Percentiles rank a stretch among this genome's conserved stretches.
These are phyloP conservation scores for Acleris literana DNA, from an alignment of 2,888 invertebrate species.

Conservation along the genomic window DNA sequence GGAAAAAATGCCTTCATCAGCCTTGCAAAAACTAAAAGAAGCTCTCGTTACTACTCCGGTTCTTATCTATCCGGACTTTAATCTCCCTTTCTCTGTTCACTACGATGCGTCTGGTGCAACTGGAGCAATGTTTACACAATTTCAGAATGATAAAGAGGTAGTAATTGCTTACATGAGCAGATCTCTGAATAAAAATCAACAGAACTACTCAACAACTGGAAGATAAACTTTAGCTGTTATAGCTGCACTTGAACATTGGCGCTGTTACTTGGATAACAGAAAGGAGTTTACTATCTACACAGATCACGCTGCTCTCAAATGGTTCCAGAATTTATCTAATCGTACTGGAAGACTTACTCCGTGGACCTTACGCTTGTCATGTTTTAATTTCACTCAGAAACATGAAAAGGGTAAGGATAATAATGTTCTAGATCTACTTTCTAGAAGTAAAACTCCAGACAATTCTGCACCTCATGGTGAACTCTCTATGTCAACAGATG, in stretches of 20 bases:
- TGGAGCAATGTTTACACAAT: background rate
- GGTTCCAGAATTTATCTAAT: background rate
- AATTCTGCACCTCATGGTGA: too few relatives aligned
- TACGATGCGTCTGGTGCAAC: background rate
- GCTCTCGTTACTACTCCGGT: background rate
- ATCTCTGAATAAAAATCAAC: background rate
- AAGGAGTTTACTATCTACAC: background rate
- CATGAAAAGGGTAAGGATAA: background rate
- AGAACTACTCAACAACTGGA: conserved; percentile 1
- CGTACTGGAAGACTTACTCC: background rate
- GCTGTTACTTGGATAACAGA: background rate
- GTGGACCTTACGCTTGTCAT: background rate
- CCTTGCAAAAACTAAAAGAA: background rate
- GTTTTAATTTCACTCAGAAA: background rate
- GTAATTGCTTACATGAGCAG: conserved; percentile 1
- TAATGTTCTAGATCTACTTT: background rate
- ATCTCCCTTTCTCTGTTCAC: too few relatives aligned
- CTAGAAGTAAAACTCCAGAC: too few relatives aligned
- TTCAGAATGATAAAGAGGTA: background rate
- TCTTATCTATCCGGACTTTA: too few relatives aligned
- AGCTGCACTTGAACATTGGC: background rate
- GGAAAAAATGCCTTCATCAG: background rate
- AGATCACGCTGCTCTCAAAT: background rate
- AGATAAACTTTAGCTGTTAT: background rate
- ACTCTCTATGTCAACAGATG: too few relatives aligned